Evolutionary conservation across 2,113 vertebrate genomes (phyloP).

Genomic region (Melanerpes formicivorus): DNA sequence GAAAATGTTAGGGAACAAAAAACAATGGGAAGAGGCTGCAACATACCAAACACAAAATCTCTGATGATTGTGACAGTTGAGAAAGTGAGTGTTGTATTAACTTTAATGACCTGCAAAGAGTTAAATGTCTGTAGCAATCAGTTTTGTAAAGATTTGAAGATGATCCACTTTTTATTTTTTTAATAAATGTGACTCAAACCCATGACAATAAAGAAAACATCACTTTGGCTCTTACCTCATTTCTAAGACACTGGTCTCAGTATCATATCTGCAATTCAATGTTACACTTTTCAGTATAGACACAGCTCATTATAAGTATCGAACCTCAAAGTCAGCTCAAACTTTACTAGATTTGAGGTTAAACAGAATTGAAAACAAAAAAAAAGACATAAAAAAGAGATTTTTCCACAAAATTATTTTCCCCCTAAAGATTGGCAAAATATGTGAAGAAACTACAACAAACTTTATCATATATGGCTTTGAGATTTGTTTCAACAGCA

Average conservation of each 20-base stretch:
- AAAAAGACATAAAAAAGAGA: not conserved
- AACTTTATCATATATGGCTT: not conserved
- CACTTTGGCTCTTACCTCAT: not conserved
- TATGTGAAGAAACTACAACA: not conserved
- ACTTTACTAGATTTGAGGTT: not conserved
- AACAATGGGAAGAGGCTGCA: not conserved
- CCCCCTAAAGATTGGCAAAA: not conserved
- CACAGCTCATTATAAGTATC: not conserved
- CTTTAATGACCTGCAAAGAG: not conserved
- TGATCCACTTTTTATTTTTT: too few species aligned
- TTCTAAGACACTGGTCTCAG: not conserved
- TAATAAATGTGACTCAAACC: too few species aligned
- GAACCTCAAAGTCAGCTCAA: not conserved
- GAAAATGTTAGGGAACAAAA: not conserved
- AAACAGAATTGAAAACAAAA: not conserved
- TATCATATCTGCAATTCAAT: not conserved
- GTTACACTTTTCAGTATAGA: not conserved
- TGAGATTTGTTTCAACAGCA: not conserved
- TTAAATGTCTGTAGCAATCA: not conserved
- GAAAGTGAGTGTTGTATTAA: not conserved
- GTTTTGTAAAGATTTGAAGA: not conserved
- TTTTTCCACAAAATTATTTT: not conserved
- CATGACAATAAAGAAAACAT: not conserved
- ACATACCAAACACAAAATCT: not conserved
- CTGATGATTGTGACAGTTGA: not conserved